Base-by-base conservation (phyloP, 2,888 invertebrate species). In the Anaspis maculata region DNA sequence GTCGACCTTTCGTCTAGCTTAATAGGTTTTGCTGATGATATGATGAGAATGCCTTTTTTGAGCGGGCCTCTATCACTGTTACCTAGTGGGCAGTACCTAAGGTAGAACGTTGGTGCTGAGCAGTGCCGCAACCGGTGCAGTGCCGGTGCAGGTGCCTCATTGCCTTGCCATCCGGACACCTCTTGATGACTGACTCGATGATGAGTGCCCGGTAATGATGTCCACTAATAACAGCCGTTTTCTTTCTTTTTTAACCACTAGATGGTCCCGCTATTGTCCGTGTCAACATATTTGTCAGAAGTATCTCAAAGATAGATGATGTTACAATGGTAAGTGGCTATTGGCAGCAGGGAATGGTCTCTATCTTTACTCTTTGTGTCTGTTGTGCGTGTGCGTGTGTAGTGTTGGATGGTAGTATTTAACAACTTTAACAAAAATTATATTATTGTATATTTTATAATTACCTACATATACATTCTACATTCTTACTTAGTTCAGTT, bases 221-320 rank as follows among this genome's bases (percentile, higher is more conserved):
- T 51, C 50, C 54, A 52, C 54, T 58, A 58, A 58, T 55, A 53
- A 48, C n/a, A 53, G 53, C 51, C 54, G 53, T 60, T 60, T 61
- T n/a, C n/a, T n/a, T 57, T 47, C 54, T 58, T 54, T 58, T 53
- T 54, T 50, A 59, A 66, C 66, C 65, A 64, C 67, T 49, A 80
- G 87, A 87, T 85, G 92, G 92, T 69, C 90, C 92, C 68, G 89
- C 92, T 69, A 80, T 87, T 73, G 92, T 94, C 71, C 81, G 81
- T 76, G 91, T 94, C 79, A 94, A 94, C 86, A 90, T 94, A 77
- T 90, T 89, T 83, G 87, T 94, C 74, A 78, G 94, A 80, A 94
- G 92, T 86, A 90, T 95, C 77, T 90, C 91, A 76, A 91, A 92
- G 80, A 94, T 94, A 77, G 92, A 94, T 83, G 94, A 94, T 79